phyloP scores from a whole-genome alignment of 2,113 vertebrate genomes.

The Egretta garzetta region DNA sequence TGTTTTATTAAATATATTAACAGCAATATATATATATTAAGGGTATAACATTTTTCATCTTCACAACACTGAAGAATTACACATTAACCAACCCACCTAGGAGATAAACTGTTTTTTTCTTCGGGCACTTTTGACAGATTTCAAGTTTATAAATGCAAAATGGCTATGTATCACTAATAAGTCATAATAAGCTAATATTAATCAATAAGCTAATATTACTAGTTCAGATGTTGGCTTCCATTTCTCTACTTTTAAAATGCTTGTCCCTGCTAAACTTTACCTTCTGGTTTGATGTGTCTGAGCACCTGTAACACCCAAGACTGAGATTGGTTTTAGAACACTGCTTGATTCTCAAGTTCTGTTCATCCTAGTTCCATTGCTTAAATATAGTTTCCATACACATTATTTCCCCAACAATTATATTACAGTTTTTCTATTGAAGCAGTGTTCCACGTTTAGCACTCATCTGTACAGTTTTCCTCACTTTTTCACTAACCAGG shows the following conservation, averaged over 20 bases:
- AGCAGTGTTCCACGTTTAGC: background rate
- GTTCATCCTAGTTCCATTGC: background rate
- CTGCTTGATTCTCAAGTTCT: background rate
- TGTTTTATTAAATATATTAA: background rate
- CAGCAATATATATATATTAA: background rate
- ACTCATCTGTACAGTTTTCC: background rate
- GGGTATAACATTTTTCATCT: background rate
- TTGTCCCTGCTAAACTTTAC: background rate
- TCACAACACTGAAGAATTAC: background rate
- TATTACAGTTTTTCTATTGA: background rate
- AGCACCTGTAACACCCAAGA: background rate
- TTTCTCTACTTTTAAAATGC: background rate
- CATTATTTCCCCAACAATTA: background rate
- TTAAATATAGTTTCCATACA: background rate
- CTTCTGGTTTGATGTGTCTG: background rate
- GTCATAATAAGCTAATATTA: background rate
- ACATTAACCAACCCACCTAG: background rate
- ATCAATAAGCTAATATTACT: background rate
- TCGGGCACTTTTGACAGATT: background rate
- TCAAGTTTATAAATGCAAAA: background rate
- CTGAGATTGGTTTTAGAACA: background rate
- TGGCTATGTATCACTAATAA: background rate
- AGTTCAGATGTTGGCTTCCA: background rate
- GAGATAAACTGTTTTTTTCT: background rate
- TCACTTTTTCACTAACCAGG: background rate